Evolutionary conservation across 2,113 vertebrate species (phyloP).

Genomic region (Chloebia gouldiae): DNA sequence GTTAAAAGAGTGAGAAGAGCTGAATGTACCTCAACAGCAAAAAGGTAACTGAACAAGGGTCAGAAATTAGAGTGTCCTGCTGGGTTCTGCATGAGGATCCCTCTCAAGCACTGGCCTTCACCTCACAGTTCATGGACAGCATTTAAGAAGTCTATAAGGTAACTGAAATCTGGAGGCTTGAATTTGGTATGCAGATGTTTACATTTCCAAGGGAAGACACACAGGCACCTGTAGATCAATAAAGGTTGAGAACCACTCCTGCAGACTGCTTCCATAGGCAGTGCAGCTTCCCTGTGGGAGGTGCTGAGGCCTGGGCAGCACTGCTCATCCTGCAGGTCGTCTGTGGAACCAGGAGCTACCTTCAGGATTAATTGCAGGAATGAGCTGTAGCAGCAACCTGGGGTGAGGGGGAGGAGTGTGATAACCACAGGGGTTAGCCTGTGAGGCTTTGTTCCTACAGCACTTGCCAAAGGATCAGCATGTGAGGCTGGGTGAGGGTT

Average conservation of each 20-base stretch:
- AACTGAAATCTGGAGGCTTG: neutral
- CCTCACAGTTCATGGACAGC: neutral
- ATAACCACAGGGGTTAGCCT: neutral
- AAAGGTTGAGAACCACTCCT: constrained; percentile 25
- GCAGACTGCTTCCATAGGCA: neutral
- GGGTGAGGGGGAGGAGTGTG: neutral
- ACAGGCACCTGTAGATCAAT: neutral
- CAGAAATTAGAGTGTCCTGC: neutral
- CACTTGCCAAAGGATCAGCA: neutral
- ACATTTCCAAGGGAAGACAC: constrained; percentile 8
- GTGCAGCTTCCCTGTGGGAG: neutral
- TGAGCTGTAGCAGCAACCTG: neutral
- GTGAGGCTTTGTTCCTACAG: neutral
- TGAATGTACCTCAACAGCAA: neutral
- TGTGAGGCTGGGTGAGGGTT: neutral
- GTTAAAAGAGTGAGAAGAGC: neutral
- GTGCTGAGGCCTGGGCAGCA: neutral
- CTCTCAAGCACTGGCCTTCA: neutral
- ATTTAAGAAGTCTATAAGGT: neutral
- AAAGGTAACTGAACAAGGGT: neutral
- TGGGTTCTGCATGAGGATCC: neutral
- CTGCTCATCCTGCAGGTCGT: neutral
- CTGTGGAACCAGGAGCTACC: neutral
- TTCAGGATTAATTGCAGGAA: neutral
- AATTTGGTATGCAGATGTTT: neutral